Evolutionary conservation across 2,888 invertebrate genomes (phyloP).

Genomic region (Noctua janthina): DNA sequence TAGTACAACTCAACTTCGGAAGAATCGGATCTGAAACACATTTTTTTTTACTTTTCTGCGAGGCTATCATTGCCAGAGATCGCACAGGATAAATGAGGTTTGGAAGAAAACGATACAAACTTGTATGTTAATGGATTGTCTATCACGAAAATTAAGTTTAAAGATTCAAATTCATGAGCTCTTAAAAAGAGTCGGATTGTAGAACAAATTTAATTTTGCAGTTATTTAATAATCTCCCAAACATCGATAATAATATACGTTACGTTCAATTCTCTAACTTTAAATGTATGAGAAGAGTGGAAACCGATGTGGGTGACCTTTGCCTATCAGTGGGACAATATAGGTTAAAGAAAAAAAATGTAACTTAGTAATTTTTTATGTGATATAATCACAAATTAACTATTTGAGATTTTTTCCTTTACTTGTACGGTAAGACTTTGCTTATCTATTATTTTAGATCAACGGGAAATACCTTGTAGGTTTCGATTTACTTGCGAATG

Average conservation of each 20-base stretch:
- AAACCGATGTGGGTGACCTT: too few relatives aligned
- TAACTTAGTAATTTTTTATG: not conserved
- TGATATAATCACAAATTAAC: not conserved
- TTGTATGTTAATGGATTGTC: not conserved
- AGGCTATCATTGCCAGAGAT: not conserved
- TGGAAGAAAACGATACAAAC: not conserved
- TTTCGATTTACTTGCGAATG: not conserved
- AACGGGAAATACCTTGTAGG: too few relatives aligned
- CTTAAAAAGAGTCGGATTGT: too few relatives aligned
- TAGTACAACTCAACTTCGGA: constrained; percentile 31
- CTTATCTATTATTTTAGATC: too few relatives aligned
- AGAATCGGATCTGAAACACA: constrained; percentile 32
- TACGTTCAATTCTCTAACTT: too few relatives aligned
- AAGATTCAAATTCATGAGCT: too few relatives aligned
- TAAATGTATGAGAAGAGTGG: too few relatives aligned
- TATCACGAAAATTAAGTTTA: not conserved
- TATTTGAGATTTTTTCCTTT: not conserved
- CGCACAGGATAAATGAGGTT: not conserved
- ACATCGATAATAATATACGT: too few relatives aligned
- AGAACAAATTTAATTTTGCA: too few relatives aligned
- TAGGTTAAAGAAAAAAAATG: too few relatives aligned
- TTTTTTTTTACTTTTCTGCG: not conserved
- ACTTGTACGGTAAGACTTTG: not conserved
- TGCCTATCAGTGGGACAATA: too few relatives aligned
- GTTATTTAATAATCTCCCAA: too few relatives aligned